phyloP scores from a whole-genome alignment of 1,140 invertebrate genomes.

The Bombus vancouverensis region DNA sequence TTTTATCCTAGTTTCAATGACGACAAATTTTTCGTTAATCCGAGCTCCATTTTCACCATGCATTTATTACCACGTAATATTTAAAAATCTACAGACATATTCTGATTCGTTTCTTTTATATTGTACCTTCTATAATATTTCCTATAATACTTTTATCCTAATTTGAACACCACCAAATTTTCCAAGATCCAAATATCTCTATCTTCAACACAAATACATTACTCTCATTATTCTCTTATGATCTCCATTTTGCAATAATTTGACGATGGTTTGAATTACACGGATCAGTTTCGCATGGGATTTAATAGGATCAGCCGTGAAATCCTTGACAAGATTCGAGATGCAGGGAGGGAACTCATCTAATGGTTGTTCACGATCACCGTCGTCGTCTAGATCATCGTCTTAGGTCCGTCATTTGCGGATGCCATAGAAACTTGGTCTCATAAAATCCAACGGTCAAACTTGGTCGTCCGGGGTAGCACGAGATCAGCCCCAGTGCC shows the following conservation, averaged over 20 bases:
- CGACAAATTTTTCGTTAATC: not conserved
- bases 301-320: not conserved
- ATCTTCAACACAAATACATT: not conserved
- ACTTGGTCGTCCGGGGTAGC: constrained; percentile 53
- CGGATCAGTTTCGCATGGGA: not conserved
- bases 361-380: constrained; percentile 17
- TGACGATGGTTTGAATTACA: not conserved
- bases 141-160: too few relatives aligned
- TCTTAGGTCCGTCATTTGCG: constrained; percentile 71
- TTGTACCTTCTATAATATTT: too few relatives aligned
- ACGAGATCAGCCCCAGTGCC: constrained; percentile 52
- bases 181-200: not conserved
- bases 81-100: too few relatives aligned
- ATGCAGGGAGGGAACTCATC: not conserved
- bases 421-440: constrained; percentile 67
- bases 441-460: constrained; percentile 74
- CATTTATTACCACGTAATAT: too few relatives aligned
- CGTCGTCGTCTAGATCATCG: constrained; percentile 46
- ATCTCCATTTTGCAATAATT: not conserved
- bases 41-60: too few relatives aligned
- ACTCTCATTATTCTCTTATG: too few relatives aligned
- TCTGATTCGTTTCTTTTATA: too few relatives aligned
- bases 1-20: not conserved
- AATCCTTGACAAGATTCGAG: constrained; percentile 26
- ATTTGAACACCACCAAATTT: not conserved